Conservation (phyloP, 2,113 vertebrate species). For the Odocoileus virginianus region DNA sequence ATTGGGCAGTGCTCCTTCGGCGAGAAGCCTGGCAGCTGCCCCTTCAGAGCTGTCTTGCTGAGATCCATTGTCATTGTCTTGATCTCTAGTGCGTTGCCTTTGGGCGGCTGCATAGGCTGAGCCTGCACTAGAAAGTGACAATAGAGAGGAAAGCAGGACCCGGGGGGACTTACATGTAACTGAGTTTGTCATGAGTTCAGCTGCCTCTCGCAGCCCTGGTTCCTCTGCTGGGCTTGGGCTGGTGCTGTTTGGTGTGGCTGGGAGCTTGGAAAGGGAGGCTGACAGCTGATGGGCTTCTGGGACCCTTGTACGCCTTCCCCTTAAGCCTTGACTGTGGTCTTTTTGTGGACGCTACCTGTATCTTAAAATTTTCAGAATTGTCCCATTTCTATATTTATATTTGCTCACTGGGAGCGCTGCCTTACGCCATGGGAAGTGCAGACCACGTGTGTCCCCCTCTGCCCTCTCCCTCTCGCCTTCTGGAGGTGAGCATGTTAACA, state of each 20-base stretch:
- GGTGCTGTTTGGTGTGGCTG: neutral
- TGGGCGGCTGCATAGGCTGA: neutral
- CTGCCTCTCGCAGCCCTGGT: neutral
- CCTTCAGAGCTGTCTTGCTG: neutral
- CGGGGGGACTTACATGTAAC: neutral
- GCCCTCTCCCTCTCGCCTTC: neutral
- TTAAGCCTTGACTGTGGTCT: neutral
- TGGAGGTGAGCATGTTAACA: neutral
- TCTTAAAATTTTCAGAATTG: neutral
- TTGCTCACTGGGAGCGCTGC: neutral
- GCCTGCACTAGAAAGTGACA: neutral
- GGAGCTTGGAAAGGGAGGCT: neutral
- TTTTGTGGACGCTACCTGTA: neutral
- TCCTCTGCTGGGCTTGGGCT: neutral
- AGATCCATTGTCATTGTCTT: fast-evolving
- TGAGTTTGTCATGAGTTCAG: neutral
- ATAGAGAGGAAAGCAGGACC: neutral
- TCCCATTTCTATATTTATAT: neutral
- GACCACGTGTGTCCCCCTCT: neutral
- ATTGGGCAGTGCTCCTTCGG: neutral
- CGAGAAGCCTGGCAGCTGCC: neutral
- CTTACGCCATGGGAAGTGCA: fast-evolving
- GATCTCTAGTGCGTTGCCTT: fast-evolving
- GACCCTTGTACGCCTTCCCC: fast-evolving
- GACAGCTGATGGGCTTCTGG: neutral